Conservation (phyloP, 2,888 invertebrate genomes). For the Drosophila seclusa region DNA sequence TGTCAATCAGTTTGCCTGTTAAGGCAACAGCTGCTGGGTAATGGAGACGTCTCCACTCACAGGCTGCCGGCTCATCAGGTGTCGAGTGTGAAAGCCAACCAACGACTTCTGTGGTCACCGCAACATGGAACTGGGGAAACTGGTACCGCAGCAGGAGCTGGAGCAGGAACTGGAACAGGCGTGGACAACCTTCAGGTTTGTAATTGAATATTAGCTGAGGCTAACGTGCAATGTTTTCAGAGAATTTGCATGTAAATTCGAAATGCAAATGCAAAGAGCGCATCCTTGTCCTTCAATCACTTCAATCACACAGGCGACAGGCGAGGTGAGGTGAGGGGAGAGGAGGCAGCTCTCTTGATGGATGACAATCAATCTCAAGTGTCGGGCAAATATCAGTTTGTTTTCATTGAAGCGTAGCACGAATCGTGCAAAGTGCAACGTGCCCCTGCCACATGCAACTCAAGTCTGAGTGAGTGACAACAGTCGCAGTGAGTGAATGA, state of each 20-base stretch:
- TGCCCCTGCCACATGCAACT: conserved; percentile 49
- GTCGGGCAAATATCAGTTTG: conserved; percentile 81
- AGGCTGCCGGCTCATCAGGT: conserved; percentile 16
- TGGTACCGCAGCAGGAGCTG: not conserved
- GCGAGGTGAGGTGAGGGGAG: conserved; percentile 1
- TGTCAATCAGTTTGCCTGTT: conserved; percentile 20
- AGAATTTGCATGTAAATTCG: conserved; percentile 64
- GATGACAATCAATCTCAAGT: conserved; percentile 83
- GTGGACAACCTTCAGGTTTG: conserved; percentile 31
- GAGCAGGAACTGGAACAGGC: conserved; percentile 5
- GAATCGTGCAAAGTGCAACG: conserved; percentile 51
- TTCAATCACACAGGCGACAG: conserved; percentile 56
- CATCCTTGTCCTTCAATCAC: conserved; percentile 72
- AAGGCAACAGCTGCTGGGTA: conserved; percentile 40
- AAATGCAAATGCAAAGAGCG: conserved; percentile 67
- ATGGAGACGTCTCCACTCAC: conserved; percentile 35
- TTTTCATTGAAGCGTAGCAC: conserved; percentile 75
- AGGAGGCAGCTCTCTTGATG: conserved; percentile 67
- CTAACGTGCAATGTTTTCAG: conserved; percentile 41
- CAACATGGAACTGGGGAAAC: not conserved
- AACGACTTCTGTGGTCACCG: conserved; percentile 50
- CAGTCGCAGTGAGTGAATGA: conserved; percentile 68
- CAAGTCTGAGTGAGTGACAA: conserved; percentile 65
- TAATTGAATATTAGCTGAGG: conserved; percentile 67
- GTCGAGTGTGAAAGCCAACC: conserved; percentile 42